Percentiles rank a stretch among this genome's conserved stretches.
Evolutionary conservation across 2,113 vertebrate genomes (phyloP).

Genomic region (Equus przewalskii): DNA sequence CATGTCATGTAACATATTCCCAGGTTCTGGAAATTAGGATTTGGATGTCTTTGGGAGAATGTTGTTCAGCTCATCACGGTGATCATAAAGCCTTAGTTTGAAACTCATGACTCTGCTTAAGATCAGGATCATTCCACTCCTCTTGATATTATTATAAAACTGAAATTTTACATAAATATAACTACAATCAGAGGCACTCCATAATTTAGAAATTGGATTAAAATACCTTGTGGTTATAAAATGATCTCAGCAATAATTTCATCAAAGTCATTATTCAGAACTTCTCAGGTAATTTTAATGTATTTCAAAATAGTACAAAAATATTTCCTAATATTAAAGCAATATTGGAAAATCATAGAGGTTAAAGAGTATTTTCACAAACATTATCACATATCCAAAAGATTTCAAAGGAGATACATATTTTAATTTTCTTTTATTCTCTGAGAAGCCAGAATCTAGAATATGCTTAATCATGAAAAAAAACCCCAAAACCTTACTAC

Average conservation of each 20-base stretch:
- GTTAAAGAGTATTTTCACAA: neutral
- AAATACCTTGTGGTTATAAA: neutral
- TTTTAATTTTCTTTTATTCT: neutral
- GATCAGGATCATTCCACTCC: neutral
- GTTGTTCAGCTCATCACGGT: neutral
- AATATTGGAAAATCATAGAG: neutral
- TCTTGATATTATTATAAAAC: neutral
- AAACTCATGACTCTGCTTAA: neutral
- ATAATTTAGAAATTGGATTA: neutral
- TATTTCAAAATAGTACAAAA: neutral
- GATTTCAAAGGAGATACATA: neutral
- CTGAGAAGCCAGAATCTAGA: neutral
- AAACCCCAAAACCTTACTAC: neutral
- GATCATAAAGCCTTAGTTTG: neutral
- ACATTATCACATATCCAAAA: neutral
- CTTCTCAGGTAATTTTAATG: neutral
- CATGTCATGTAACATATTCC: neutral
- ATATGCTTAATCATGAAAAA: neutral
- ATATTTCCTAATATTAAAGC: neutral
- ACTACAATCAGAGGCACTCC: neutral
- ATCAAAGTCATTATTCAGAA: neutral
- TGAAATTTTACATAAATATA: neutral
- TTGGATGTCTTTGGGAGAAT: neutral
- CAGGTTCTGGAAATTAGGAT: neutral
- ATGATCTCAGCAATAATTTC: neutral